A percentile compares a stretch with the other conserved stretches of the same genome.
Evolutionary conservation across 2,888 invertebrate genomes (phyloP).

Genomic region (Oscheius sp.): DNA sequence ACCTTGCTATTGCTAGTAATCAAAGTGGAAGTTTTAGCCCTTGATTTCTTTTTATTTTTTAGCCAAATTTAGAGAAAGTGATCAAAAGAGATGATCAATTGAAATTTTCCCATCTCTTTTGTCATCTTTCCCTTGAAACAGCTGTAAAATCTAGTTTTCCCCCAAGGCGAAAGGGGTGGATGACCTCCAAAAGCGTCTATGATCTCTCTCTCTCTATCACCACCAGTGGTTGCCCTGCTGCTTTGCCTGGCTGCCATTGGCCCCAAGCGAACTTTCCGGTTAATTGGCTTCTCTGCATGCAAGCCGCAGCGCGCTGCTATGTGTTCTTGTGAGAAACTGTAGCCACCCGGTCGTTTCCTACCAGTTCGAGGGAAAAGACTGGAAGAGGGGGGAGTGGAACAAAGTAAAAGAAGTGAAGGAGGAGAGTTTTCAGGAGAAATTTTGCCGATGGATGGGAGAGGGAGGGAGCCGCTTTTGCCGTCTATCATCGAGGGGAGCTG

Average conservation of each 20-base stretch:
- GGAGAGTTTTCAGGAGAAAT: conserved; percentile 61
- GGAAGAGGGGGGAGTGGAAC: background rate
- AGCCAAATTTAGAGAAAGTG: background rate
- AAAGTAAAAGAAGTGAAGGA: background rate
- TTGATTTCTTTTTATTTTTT: no score
- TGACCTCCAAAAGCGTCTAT: no score
- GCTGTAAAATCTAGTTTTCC: no score
- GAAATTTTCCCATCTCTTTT: no score
- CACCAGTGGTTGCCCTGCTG: no score
- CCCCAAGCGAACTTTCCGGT: conserved; percentile 2
- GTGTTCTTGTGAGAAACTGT: background rate
- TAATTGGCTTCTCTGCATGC: background rate
- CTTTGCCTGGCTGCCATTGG: background rate
- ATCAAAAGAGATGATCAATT: no score
- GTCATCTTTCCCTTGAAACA: no score
- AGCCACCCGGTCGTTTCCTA: background rate
- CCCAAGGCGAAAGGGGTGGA: no score
- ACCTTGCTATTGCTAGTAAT: no score
- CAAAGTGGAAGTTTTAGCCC: background rate
- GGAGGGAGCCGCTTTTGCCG: conserved; percentile 71
- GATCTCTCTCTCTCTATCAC: background rate
- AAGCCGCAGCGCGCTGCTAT: background rate
- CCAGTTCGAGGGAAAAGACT: background rate
- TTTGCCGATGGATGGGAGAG: conserved; percentile 70
- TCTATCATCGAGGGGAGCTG: conserved; percentile 71